Percentiles rank a stretch among this genome's conserved stretches.
Conservation (phyloP, 2,113 vertebrate species). For the Toxotes jaculatrix region DNA sequence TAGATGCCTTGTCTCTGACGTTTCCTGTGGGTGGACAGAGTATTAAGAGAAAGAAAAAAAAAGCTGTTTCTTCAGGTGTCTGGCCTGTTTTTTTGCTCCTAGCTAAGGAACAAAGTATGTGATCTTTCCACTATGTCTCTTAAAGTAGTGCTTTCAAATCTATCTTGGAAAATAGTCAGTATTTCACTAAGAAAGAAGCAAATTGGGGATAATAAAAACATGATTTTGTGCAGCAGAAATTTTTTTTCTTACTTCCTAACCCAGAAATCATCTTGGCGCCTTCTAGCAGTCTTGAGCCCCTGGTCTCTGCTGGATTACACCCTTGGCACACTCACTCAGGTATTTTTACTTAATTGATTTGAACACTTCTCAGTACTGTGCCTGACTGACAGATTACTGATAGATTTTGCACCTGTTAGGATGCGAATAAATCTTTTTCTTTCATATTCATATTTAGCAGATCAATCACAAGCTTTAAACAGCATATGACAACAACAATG, state of each 20-base stretch:
- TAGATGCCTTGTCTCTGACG: slow-evolving; percentile 22
- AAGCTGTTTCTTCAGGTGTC: slow-evolving; percentile 15
- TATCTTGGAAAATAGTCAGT: background rate
- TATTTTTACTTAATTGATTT: slow-evolving; percentile 24
- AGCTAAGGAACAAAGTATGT: background rate
- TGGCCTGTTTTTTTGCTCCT: background rate
- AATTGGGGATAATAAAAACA: background rate
- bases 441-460: background rate
- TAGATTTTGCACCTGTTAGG: background rate
- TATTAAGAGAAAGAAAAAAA: slow-evolving; percentile 28
- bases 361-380: background rate
- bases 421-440: slow-evolving; percentile 7
- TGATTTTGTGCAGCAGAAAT: no score
- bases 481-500: background rate
- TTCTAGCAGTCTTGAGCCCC: no score
- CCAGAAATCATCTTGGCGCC: background rate
- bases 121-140: slow-evolving; percentile 1
- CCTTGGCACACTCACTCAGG: background rate
- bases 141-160: background rate
- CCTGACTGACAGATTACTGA: background rate
- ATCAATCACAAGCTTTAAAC: background rate
- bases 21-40: slow-evolving; percentile 34
- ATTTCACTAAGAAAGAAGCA: background rate
- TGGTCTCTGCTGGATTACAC: no score
- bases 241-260: background rate